phyloP scores from a whole-genome alignment of 1,140 invertebrate genomes.

The Formica exsecta region DNA sequence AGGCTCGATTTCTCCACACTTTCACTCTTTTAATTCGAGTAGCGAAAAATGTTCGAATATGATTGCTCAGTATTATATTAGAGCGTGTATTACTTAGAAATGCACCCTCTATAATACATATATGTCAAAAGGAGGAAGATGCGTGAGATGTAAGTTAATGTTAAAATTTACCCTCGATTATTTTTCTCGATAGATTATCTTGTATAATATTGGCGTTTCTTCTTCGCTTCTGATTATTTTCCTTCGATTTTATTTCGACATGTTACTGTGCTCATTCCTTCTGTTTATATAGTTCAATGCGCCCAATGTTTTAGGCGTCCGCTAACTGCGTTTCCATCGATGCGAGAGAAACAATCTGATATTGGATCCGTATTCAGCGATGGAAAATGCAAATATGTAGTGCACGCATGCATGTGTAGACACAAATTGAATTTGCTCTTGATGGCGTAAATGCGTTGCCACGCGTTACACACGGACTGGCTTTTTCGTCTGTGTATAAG shows the following conservation, averaged over 20 bases:
- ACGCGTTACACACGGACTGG: no score
- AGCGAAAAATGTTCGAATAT: no score
- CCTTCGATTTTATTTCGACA: background rate
- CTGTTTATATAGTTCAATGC: constrained; percentile 26
- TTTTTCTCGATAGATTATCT: background rate
- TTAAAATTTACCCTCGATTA: no score
- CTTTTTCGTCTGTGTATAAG: background rate
- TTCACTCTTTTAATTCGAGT: no score
- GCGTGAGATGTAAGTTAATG: no score
- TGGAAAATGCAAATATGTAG: background rate
- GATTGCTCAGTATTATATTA: no score
- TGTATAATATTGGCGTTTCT: background rate
- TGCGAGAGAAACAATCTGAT: constrained; percentile 2
- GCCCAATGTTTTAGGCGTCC: constrained; percentile 21
- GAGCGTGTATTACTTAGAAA: no score
- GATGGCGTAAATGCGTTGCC: background rate
- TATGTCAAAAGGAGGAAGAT: no score
- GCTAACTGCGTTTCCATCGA: constrained; percentile 19
- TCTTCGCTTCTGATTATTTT: background rate
- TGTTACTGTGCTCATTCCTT: background rate
- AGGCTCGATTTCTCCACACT: no score
- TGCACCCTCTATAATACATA: no score
- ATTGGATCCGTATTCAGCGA: constrained; percentile 36
- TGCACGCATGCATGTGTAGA: background rate
- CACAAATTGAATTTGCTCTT: constrained; percentile 25